A percentile compares a stretch with the other conserved stretches of the same genome.
Conservation (phyloP, 2,113 vertebrate species). For the Melanocharis versteri region DNA sequence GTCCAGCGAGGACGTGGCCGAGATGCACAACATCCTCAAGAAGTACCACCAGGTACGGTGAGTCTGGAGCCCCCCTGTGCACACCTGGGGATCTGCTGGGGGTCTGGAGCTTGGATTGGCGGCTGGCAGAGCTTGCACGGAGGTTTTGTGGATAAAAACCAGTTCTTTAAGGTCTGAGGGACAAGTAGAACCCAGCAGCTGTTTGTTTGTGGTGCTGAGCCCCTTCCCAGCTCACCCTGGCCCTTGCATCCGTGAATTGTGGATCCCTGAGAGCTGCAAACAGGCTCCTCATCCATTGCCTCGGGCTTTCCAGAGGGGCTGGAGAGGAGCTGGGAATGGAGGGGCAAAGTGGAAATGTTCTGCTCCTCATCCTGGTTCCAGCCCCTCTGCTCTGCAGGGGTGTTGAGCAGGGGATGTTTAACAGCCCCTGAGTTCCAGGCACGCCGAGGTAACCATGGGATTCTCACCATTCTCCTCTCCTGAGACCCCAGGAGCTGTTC, state of each 20-base stretch:
- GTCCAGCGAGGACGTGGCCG: constrained; percentile 94
- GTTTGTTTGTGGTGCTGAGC: not conserved
- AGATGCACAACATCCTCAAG: constrained; percentile 99
- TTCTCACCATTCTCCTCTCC: too few relatives aligned
- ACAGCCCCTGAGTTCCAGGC: not conserved
- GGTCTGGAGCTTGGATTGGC: not conserved
- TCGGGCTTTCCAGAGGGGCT: not conserved
- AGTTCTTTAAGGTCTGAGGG: not conserved
- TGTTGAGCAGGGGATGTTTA: fast-evolving
- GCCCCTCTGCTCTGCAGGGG: not conserved
- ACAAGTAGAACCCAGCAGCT: not conserved
- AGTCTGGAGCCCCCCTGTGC: not conserved
- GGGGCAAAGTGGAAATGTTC: not conserved
- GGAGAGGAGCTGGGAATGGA: not conserved
- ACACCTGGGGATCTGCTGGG: not conserved
- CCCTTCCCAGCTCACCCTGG: not conserved
- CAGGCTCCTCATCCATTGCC: fast-evolving
- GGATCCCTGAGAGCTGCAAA: not conserved
- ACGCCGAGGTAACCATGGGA: not conserved
- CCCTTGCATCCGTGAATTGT: not conserved
- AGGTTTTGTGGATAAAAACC: not conserved
- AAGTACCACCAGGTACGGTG: constrained; percentile 95
- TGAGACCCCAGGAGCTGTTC: too few relatives aligned
- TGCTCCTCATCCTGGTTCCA: fast-evolving
- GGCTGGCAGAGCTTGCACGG: not conserved